phyloP scores from a whole-genome alignment of 2,888 invertebrate genomes.

The Phortica okadai region DNA sequence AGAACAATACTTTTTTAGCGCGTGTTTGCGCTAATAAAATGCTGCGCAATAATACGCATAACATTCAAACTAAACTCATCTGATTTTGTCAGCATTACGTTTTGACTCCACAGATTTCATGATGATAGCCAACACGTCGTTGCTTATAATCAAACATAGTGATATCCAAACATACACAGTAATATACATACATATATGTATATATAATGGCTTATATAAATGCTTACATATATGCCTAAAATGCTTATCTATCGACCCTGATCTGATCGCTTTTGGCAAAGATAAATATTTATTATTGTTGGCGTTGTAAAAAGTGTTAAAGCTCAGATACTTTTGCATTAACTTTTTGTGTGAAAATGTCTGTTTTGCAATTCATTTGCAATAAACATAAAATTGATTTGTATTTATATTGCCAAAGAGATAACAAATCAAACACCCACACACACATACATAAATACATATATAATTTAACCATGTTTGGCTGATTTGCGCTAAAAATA shows the following conservation, averaged over 20 bases:
- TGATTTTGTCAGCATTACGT: no score
- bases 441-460: not conserved
- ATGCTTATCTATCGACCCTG: constrained; percentile 61
- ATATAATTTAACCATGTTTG: constrained; percentile 31
- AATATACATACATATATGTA: constrained; percentile 35
- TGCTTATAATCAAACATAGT: no score
- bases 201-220: not conserved
- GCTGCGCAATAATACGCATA: constrained; percentile 14
- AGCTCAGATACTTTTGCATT: no score
- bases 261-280: constrained; percentile 59
- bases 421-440: not conserved
- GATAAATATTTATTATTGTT: no score
- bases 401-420: no score
- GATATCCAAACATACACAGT: not conserved
- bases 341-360: no score
- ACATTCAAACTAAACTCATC: no score
- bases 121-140: no score
- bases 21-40: not conserved
- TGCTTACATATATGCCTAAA: not conserved
- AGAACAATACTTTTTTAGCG: not conserved
- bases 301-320: not conserved
- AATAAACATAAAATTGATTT: no score
- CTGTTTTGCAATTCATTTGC: no score
- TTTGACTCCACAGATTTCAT: no score
- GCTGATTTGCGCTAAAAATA: constrained; percentile 48